Evolutionary conservation across 2,797 vertebrate species (phyloP), one percentile per base, ranked within the genome.

Genomic region (Percopsis omiscomaycus): DNA sequence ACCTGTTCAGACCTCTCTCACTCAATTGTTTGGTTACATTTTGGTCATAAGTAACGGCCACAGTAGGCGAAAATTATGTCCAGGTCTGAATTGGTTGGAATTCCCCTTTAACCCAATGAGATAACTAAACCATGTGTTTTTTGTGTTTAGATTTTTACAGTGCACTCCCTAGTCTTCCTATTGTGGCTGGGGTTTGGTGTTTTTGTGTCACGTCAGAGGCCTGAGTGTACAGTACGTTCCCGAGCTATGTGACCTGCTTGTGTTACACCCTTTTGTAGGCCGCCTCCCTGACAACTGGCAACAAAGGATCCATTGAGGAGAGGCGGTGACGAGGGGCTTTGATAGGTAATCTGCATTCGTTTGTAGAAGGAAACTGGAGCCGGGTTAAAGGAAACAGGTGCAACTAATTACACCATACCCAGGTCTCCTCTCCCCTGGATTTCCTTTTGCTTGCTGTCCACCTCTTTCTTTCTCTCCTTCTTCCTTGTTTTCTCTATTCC

Each of bases 371-470:
- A 89, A 93, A 93, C 91, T 84, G 76, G 90, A 93, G 89, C 89
- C 78, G 86, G 83, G 82, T 88, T 89, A 89, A 93, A 93, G 90
- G 91, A 93, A 93, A 93, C 93, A 93, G 92, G 92, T 94, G 92
- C 92, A 92, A 91, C 88, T 92, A 87, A 93, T 94, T 93, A 93
- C 84, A 89, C 91, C 87, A 84, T 80, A 84, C 88, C 85, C 83
- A 89, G 83, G 85, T 75, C 70, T 81, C 77, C 73, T 86, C 79
- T 82, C 80, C 75, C 68, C 77, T 86, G 82, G 82, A 87, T 87
- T 88, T 90, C 83, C 79, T 87, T 73, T 48, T 71, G 75, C 73
- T 73, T 69, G 77, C 67, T 66, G 73, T 64, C 50, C 54, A 13
- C 54, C 56, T 59, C 75, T 69, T 82, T 84, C 80, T 69, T 69